phyloP scores from a whole-genome alignment of 2,888 invertebrate genomes.

The Thyatira batis region DNA sequence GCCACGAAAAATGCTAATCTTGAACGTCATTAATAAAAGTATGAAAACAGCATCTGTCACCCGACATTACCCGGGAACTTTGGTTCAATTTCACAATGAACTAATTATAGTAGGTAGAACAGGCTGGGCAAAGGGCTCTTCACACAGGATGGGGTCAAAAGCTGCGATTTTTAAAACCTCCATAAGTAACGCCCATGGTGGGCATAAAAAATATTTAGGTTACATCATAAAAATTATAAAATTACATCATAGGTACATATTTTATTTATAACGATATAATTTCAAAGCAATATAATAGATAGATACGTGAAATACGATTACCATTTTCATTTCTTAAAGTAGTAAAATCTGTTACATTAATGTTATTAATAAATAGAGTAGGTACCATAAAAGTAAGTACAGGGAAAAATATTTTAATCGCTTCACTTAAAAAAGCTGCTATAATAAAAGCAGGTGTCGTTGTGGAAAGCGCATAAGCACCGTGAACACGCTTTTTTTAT shows the following conservation, averaged over 20 bases:
- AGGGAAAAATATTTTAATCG: not conserved
- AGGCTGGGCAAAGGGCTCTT: slow-evolving; percentile 15
- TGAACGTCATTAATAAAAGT: not conserved
- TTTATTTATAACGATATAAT: too few relatives aligned
- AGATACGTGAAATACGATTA: too few relatives aligned
- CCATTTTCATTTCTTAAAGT: too few relatives aligned
- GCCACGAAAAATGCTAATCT: not conserved
- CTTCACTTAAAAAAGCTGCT: not conserved
- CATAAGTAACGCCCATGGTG: too few relatives aligned
- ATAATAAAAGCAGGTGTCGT: not conserved
- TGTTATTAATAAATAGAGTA: too few relatives aligned
- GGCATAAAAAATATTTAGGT: too few relatives aligned
- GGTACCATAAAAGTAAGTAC: too few relatives aligned
- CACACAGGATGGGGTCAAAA: not conserved
- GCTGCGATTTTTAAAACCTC: too few relatives aligned
- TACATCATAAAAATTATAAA: too few relatives aligned
- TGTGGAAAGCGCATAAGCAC: slow-evolving; percentile 17
- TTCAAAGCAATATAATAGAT: too few relatives aligned
- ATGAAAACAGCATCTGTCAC: slow-evolving; percentile 2
- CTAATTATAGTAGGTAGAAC: slow-evolving; percentile 28
- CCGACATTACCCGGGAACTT: not conserved
- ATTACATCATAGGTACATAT: too few relatives aligned
- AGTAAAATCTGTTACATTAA: too few relatives aligned
- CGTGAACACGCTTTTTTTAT: slow-evolving; percentile 43
- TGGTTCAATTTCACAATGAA: slow-evolving; percentile 15